Evolutionary conservation across 2,797 vertebrate species (phyloP).

Genomic region (Molossus molossus): DNA sequence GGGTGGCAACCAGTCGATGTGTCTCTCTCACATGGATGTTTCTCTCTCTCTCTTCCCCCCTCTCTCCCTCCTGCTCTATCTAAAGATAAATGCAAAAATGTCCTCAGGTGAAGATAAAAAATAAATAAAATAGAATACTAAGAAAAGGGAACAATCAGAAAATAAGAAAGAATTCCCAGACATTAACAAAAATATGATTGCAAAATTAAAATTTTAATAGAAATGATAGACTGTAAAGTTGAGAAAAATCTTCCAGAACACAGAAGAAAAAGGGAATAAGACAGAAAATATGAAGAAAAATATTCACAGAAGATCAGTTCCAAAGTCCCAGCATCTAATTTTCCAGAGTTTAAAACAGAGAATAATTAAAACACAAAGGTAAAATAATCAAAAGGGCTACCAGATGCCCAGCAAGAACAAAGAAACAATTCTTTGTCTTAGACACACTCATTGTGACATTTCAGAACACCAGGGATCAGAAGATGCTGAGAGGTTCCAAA

Average conservation of each 20-base stretch:
- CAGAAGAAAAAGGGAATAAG: not conserved
- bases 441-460: not conserved
- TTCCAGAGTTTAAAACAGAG: not conserved
- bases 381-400: not conserved
- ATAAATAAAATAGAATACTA: not conserved
- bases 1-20: too few species aligned
- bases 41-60: too few species aligned
- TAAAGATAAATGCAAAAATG: too few species aligned
- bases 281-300: not conserved
- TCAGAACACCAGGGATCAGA: not conserved
- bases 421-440: not conserved
- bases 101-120: too few species aligned
- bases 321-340: not conserved
- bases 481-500: constrained; percentile 19
- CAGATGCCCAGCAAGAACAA: not conserved
- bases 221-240: constrained; percentile 7
- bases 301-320: not conserved
- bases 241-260: not conserved
- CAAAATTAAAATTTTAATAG: constrained; percentile 24
- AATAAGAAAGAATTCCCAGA: not conserved
- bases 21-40: too few species aligned
- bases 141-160: constrained; percentile 18
- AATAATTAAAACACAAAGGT: constrained; percentile 31
- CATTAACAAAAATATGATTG: not conserved
- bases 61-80: too few species aligned